phyloP scores from a whole-genome alignment of 2,797 vertebrate species.

The Mareca penelope region DNA sequence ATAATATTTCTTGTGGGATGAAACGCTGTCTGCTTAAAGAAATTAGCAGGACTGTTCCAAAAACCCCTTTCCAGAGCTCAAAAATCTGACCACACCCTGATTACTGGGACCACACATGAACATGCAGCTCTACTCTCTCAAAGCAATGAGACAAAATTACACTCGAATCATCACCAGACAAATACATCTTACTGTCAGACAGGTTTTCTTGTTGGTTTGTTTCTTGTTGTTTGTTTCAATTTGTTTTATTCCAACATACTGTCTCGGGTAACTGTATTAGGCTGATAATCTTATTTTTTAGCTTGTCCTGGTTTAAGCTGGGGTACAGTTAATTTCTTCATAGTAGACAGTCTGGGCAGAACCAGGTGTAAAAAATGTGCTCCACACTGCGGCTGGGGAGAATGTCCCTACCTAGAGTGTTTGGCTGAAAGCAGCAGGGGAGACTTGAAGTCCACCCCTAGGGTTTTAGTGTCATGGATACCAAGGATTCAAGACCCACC shows the following conservation, averaged over 20 bases:
- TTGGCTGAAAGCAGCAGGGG: too few relatives aligned
- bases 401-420: too few relatives aligned
- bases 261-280: background rate
- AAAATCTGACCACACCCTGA: slow-evolving; percentile 1
- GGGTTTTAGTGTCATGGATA: too few relatives aligned
- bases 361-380: too few relatives aligned
- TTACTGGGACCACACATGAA: slow-evolving; percentile 62
- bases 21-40: slow-evolving; percentile 10
- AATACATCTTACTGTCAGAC: slow-evolving; percentile 23
- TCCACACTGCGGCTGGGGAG: too few relatives aligned
- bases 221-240: background rate
- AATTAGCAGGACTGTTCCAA: slow-evolving; percentile 23
- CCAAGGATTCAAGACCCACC: too few relatives aligned
- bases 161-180: background rate
- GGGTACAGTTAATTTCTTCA: too few relatives aligned
- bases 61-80: slow-evolving; percentile 12
- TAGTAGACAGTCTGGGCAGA: too few relatives aligned
- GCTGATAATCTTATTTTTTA: slow-evolving; percentile 30
- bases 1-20: slow-evolving; percentile 34
- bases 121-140: background rate
- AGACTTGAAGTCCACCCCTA: too few relatives aligned
- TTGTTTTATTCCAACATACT: background rate
- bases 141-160: slow-evolving; percentile 29
- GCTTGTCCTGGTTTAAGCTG: background rate
- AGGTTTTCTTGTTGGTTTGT: background rate